These are phyloP conservation scores for Psittacus erithacus DNA, from an alignment of 2,113 vertebrate species.

Conservation along the genomic window DNA sequence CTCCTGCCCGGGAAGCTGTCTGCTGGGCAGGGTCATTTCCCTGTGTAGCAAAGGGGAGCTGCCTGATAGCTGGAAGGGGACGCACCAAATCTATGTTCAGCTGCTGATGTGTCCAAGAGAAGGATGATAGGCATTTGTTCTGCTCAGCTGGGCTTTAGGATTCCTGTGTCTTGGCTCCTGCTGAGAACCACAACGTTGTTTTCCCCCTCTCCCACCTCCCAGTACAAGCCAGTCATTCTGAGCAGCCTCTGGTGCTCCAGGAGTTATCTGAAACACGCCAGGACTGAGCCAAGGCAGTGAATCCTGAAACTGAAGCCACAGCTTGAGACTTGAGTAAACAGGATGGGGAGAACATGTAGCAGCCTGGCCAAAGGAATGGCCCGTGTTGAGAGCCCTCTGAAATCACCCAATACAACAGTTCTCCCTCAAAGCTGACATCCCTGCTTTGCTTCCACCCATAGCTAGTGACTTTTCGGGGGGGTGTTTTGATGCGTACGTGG, in stretches of 20 bases:
- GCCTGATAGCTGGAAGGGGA: background rate
- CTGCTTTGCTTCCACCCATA: background rate
- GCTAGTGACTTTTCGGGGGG: fast-evolving
- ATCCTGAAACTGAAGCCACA: background rate
- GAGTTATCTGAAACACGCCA: background rate
- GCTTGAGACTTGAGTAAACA: slow-evolving; percentile 12
- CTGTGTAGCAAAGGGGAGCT: fast-evolving
- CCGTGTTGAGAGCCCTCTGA: fast-evolving
- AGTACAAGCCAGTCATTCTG: background rate
- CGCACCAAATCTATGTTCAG: fast-evolving
- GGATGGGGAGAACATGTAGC: background rate
- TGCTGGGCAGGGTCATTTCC: background rate
- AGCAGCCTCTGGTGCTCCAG: background rate
- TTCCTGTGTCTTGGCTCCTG: background rate
- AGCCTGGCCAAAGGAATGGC: background rate
- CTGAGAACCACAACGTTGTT: background rate
- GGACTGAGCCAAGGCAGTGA: background rate
- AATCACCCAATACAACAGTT: background rate
- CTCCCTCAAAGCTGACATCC: background rate
- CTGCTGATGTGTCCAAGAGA: background rate
- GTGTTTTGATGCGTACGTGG: background rate
- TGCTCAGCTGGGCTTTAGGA: background rate
- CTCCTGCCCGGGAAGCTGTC: background rate
- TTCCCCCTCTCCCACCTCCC: fast-evolving
- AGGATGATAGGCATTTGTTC: background rate